Evolutionary conservation across 1,140 invertebrate species (phyloP).

Genomic region (Pissodes strobi): DNA sequence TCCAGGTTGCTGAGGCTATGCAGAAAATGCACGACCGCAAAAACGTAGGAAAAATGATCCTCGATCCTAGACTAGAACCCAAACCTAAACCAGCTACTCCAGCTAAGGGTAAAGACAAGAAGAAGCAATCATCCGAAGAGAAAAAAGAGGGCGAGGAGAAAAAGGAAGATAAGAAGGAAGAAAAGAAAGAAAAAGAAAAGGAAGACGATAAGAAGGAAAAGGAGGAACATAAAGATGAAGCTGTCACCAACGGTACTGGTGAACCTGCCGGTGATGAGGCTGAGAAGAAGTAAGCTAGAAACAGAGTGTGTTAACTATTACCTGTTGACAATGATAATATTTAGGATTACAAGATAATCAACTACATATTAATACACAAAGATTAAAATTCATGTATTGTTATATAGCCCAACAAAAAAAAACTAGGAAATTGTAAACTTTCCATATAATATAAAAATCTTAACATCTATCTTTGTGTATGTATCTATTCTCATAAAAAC

Average conservation of each 20-base stretch:
- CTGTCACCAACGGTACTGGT: conserved; percentile 57
- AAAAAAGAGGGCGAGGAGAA: conserved; percentile 68
- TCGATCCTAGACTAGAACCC: conserved; percentile 78
- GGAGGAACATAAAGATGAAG: conserved; percentile 62
- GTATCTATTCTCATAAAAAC: too few species aligned
- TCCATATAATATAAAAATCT: too few species aligned
- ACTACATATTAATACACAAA: neutral
- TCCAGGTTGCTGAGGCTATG: conserved; percentile 82
- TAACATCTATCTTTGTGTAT: too few species aligned
- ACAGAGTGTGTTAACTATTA: conserved; percentile 34
- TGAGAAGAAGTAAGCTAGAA: conserved; percentile 24
- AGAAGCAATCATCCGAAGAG: conserved; percentile 69
- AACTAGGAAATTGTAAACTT: too few species aligned
- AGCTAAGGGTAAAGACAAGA: conserved; percentile 74
- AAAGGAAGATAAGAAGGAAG: conserved; percentile 63
- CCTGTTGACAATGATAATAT: conserved; percentile 29
- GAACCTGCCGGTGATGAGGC: conserved; percentile 60
- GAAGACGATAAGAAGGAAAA: conserved; percentile 63
- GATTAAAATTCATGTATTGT: too few species aligned
- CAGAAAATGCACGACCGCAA: conserved; percentile 90
- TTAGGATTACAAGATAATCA: conserved; percentile 13
- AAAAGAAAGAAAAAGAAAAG: conserved; percentile 62
- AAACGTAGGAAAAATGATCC: conserved; percentile 85
- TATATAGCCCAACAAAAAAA: too few species aligned
- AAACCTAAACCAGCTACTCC: conserved; percentile 78